Base-by-base conservation (phyloP, 2,888 invertebrate genomes). In the Agrotis segetum region DNA sequence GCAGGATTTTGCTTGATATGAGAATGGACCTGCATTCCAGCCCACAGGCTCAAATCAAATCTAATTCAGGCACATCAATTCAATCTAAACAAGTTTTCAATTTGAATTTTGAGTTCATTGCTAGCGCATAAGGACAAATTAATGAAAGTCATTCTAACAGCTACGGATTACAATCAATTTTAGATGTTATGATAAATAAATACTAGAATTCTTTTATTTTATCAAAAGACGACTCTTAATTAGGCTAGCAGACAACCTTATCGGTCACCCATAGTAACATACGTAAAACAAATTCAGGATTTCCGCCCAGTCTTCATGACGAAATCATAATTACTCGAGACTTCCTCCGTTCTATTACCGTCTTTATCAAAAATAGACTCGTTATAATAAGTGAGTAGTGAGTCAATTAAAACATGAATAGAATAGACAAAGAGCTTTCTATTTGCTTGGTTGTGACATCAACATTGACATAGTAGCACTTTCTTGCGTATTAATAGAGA, bases 401-500 rank as follows among this genome's bases (percentile, higher is more conserved):
- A 89, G 82, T 87, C 87, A 85, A 85, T 81, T 83, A 56, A 66
- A 79, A 81, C 74, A 80, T 84, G 74, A 89, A 90, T 89, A 91
- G 87, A 83, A 74, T 62, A 62, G 67, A 85, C 74, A 76, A 77
- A 72, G 82, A 85, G 82, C 77, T 80, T 82, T 87, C 84, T 85
- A 83, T 87, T 87, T 87, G 79, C 76, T 79, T 77, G 67, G 81
- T 76, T 85, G 87, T 88, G 89, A 88, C 89, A 90, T 85, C 88
- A 93, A 92, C 93, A 94, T 94, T 94, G 94, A 94, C 93, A 93
- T 89, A 92, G 86, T 92, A 83, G 86, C 89, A 89, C 91, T 92
- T 92, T 90, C 91, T 83, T 71, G 67, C 73, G 74, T 90, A 93
- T 89, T 88, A 87, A 90, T 92, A 92, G 90, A 77, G 76, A 67